phyloP scores from a whole-genome alignment of 1,140 invertebrate species.

The Leptinotarsa lineolata region DNA sequence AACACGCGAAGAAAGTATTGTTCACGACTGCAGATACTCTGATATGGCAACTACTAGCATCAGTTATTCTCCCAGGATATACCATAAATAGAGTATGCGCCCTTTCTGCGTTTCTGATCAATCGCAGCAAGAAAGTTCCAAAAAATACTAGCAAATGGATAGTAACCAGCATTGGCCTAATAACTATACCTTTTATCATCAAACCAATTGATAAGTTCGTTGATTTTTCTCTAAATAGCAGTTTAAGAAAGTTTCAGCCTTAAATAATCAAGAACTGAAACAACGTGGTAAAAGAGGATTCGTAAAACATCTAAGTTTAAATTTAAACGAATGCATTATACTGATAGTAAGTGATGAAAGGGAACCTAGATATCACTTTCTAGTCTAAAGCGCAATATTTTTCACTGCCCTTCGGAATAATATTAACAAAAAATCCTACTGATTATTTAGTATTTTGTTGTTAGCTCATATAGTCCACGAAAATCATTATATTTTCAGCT shows the following conservation, averaged over 20 bases:
- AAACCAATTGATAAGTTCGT: constrained; percentile 86
- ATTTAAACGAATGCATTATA: too few species aligned
- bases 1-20: constrained; percentile 56
- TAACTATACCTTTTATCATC: constrained; percentile 89
- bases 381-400: too few species aligned
- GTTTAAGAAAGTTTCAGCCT: constrained; percentile 51
- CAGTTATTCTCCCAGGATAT: constrained; percentile 88
- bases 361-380: too few species aligned
- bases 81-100: constrained; percentile 88
- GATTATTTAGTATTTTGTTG: too few species aligned
- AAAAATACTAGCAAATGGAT: constrained; percentile 64
- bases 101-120: constrained; percentile 62
- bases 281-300: too few species aligned
- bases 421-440: too few species aligned
- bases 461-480: too few species aligned
- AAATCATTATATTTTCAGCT: too few species aligned
- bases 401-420: too few species aligned
- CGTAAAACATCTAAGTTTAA: too few species aligned
- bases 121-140: constrained; percentile 58
- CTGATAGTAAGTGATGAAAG: too few species aligned
- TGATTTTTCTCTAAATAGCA: constrained; percentile 78
- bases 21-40: constrained; percentile 81
- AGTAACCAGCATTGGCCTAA: constrained; percentile 79
- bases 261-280: background rate
- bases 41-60: constrained; percentile 91